These are phyloP conservation scores for Andrena marginata DNA, from an alignment of 2,888 invertebrate genomes.

Conservation along the genomic window DNA sequence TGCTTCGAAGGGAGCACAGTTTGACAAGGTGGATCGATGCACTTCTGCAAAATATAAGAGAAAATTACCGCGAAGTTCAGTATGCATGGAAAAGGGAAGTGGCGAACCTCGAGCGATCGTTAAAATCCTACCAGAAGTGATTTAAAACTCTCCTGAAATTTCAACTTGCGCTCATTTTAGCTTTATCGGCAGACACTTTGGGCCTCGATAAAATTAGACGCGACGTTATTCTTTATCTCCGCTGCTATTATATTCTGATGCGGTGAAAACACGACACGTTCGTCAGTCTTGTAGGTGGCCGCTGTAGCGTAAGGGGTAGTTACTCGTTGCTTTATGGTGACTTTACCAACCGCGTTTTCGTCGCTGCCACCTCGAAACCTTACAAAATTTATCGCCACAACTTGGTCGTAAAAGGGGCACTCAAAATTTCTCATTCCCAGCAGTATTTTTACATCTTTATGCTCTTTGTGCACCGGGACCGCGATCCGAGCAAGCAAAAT, in stretches of 20 bases:
- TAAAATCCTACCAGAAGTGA: slow-evolving; percentile 11
- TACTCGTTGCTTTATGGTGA: neutral
- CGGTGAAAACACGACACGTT: neutral
- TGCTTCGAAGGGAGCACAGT: slow-evolving; percentile 7
- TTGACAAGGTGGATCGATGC: slow-evolving; percentile 29
- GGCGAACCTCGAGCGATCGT: slow-evolving; percentile 9
- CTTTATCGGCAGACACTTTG: neutral
- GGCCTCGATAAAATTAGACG: slow-evolving; percentile 26
- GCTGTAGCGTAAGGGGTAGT: neutral
- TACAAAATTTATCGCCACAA: neutral
- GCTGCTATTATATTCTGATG: neutral
- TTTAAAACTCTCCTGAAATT: slow-evolving; percentile 11
- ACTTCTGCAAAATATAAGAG: slow-evolving; percentile 7
- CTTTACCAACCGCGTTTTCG: neutral
- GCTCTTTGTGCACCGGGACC: neutral
- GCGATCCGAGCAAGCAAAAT: neutral
- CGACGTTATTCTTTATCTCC: slow-evolving; percentile 14
- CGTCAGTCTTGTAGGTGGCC: neutral
- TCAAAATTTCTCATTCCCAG: slow-evolving; percentile 2
- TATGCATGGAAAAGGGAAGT: neutral
- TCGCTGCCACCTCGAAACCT: neutral
- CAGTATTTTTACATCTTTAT: slow-evolving; percentile 2
- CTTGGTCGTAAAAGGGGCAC: neutral
- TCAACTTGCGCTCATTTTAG: neutral
- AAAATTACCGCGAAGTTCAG: slow-evolving; percentile 11